Percentiles rank a stretch among this genome's conserved stretches.
Evolutionary conservation across 2,113 vertebrate species (phyloP).

Genomic region (Actenoides lindsayi): DNA sequence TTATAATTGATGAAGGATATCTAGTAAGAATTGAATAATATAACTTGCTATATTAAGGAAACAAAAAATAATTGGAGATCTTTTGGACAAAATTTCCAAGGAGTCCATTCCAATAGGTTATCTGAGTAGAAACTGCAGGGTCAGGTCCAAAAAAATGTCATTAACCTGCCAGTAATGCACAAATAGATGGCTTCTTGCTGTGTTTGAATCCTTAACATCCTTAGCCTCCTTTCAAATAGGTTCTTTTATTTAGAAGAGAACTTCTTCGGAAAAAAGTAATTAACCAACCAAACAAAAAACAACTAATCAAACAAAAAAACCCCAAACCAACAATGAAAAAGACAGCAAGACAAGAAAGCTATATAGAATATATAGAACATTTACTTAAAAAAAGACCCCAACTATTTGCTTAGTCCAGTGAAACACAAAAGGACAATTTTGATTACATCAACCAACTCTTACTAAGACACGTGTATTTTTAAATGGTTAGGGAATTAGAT

Average conservation of each 20-base stretch:
- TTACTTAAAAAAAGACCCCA: neutral
- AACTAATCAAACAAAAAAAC: no score
- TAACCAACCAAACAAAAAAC: no score
- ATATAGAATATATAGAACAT: neutral
- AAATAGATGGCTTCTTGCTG: neutral
- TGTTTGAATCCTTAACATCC: neutral
- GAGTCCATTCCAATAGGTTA: neutral
- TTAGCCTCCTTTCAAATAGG: neutral
- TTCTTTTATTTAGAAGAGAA: neutral
- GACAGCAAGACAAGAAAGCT: neutral
- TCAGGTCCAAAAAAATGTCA: neutral
- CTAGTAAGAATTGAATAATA: neutral
- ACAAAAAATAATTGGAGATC: neutral
- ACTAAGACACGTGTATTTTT: neutral
- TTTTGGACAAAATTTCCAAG: neutral
- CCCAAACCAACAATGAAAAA: neutral
- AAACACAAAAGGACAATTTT: neutral
- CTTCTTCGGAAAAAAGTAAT: neutral
- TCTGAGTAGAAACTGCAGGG: neutral
- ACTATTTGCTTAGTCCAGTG: neutral
- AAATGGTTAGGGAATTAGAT: neutral
- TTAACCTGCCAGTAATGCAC: neutral
- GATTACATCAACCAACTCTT: neutral
- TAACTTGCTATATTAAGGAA: neutral
- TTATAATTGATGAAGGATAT: neutral